Base-by-base conservation (phyloP, 2,113 vertebrate genomes). In the Apodemus speciosus region DNA sequence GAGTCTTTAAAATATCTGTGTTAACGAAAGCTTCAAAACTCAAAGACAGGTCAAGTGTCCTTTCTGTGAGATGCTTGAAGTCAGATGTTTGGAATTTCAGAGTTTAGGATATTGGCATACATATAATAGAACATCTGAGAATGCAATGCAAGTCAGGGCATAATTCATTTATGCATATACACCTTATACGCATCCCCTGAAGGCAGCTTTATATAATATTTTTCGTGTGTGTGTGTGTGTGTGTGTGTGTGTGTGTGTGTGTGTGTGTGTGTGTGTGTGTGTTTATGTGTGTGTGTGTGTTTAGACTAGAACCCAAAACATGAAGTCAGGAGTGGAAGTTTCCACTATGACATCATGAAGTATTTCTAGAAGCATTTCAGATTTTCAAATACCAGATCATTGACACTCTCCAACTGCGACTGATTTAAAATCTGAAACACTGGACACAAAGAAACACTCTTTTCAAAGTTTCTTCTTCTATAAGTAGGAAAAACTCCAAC, bases 1-100 rank as follows among this genome's bases (percentile, higher is more conserved):
- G 53, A 46, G 58, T n/a, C 94, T 94, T 94, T 95, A 69, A 69
- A 79, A 71, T 35, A 81, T n/a, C 49, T 20, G 60, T 30, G 30
- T 35, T 94, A 90, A 85, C 23, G 75, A 60, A 64, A 90, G 14
- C 18, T 62, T 77, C 56, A 93, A 80, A 72, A 64, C 9, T 69
- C 40, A 90, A 89, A 21, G 10, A n/a, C 38, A 85, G 27, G 46
- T 11, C 66, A 40, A 30, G 11, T 40, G 64, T 23, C 40, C 64
- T 53, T 94, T 69, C 56, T 23, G 14, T 20, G 51, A 77, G n/a
- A 58, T 18, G 7, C 18, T 35, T 90, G 72, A 32, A 35, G 75
- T 25, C 18, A 27, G 30, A 69, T 20, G 25, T 35, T 69, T 79
- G 32, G 46, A 35, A 25, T 23, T 60, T 84, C 25, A 46, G n/a